phyloP scores from a whole-genome alignment of 2,113 vertebrate genomes.

The Dicrurus megarhynchus region DNA sequence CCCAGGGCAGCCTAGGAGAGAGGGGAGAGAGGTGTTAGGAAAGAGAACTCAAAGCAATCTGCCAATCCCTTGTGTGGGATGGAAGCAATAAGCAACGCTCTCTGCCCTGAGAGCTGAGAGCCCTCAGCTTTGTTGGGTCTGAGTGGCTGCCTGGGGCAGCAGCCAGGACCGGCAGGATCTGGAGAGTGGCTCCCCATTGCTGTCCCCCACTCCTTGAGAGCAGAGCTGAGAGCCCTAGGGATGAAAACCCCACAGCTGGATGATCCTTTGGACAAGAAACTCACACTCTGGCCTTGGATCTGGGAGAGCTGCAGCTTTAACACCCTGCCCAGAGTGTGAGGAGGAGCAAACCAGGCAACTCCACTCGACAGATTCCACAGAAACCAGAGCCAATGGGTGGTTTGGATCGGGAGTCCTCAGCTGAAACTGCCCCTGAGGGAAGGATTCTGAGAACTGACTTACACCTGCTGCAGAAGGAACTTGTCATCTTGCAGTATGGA shows the following conservation, averaged over 20 bases:
- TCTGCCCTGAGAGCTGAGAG: background rate
- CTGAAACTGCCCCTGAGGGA: background rate
- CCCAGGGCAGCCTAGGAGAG: background rate
- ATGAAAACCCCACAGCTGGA: background rate
- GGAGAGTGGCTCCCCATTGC: background rate
- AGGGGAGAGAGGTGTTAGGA: background rate
- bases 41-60: background rate
- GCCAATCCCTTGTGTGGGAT: background rate
- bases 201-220: background rate
- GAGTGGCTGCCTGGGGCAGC: background rate
- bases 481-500: background rate
- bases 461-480: background rate
- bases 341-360: background rate
- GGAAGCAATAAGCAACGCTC: background rate
- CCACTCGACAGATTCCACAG: background rate
- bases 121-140: background rate
- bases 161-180: background rate
- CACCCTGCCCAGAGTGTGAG: background rate
- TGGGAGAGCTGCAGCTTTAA: background rate
- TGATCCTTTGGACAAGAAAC: background rate
- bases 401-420: background rate
- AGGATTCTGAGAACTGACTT: background rate
- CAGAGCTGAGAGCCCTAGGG: background rate
- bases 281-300: background rate
- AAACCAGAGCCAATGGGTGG: background rate